These are phyloP conservation scores for Leptoteleia sp. DNA, from an alignment of 1,140 invertebrate genomes.

Conservation along the genomic window DNA sequence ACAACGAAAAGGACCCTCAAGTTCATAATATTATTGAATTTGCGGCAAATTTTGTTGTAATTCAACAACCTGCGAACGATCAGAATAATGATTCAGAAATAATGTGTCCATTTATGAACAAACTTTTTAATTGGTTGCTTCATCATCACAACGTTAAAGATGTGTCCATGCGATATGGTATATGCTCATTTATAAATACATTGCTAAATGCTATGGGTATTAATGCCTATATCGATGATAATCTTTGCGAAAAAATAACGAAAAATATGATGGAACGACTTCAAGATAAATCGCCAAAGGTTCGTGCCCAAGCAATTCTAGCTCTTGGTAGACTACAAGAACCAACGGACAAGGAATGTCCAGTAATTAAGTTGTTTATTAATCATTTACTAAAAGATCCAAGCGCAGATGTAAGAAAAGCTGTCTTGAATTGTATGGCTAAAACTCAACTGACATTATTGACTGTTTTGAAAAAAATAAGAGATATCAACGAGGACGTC, in stretches of 20 bases:
- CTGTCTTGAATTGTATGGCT: constrained; percentile 74
- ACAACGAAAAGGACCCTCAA: constrained; percentile 74
- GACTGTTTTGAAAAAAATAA: constrained; percentile 86
- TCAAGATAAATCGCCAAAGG: constrained; percentile 87
- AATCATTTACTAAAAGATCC: constrained; percentile 89
- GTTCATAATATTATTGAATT: constrained; percentile 82
- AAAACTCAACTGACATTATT: constrained; percentile 74
- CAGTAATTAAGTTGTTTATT: constrained; percentile 88
- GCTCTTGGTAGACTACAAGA: constrained; percentile 90
- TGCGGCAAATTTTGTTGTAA: constrained; percentile 81
- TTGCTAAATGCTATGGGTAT: constrained; percentile 87
- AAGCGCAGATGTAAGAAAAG: constrained; percentile 83
- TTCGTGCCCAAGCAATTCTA: constrained; percentile 89
- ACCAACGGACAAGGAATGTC: constrained; percentile 87
- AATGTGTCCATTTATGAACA: constrained; percentile 70
- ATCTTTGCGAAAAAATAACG: constrained; percentile 87
- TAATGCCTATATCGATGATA: constrained; percentile 88
- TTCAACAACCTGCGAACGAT: constrained; percentile 5
- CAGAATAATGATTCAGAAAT: constrained; percentile 61
- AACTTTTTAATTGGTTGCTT: constrained; percentile 72
- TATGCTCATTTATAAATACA: constrained; percentile 83
- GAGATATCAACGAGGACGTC: constrained; percentile 89
- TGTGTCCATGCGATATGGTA: constrained; percentile 70
- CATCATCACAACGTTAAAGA: constrained; percentile 82
- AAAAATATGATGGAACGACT: constrained; percentile 86